A percentile compares a stretch with the other conserved stretches of the same genome.
Conservation (phyloP, 2,888 invertebrate genomes). For the Lochmaea capreae region DNA sequence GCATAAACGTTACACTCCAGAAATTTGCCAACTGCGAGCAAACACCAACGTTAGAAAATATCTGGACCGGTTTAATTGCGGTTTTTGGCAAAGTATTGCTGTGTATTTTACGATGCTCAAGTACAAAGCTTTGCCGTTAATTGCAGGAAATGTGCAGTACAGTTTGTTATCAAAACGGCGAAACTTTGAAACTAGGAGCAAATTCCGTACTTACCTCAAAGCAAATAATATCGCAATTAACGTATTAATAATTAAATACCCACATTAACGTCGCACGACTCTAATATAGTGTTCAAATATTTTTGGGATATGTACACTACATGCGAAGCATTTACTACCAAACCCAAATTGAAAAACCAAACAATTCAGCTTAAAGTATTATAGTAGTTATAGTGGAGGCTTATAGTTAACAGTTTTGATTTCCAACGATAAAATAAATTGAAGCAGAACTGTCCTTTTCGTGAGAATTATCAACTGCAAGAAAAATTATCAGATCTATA, state of each 20-base stretch:
- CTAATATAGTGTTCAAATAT: neutral
- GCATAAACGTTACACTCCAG: slow-evolving; percentile 31
- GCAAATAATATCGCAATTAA: slow-evolving; percentile 3
- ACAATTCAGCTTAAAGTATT: no score
- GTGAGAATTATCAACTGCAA: no score
- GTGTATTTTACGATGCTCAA: slow-evolving; percentile 5
- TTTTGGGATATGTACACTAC: neutral
- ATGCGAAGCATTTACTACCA: neutral
- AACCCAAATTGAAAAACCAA: no score
- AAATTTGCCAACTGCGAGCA: slow-evolving; percentile 29
- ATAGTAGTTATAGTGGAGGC: no score
- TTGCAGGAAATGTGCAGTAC: slow-evolving; percentile 4
- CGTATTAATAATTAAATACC: neutral
- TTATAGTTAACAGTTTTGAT: no score
- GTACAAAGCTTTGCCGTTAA: slow-evolving; percentile 6
- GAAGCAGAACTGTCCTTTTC: no score
- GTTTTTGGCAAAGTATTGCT: slow-evolving; percentile 22
- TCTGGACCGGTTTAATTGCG: slow-evolving; percentile 26
- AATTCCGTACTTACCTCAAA: neutral
- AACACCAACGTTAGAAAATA: slow-evolving; percentile 25
- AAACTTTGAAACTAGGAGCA: neutral
- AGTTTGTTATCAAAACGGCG: neutral
- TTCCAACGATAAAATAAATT: no score
- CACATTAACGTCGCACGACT: neutral
- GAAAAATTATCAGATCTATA: no score